Conservation (phyloP, 2,888 invertebrate genomes). For the Rhaphigaster nebulosa region DNA sequence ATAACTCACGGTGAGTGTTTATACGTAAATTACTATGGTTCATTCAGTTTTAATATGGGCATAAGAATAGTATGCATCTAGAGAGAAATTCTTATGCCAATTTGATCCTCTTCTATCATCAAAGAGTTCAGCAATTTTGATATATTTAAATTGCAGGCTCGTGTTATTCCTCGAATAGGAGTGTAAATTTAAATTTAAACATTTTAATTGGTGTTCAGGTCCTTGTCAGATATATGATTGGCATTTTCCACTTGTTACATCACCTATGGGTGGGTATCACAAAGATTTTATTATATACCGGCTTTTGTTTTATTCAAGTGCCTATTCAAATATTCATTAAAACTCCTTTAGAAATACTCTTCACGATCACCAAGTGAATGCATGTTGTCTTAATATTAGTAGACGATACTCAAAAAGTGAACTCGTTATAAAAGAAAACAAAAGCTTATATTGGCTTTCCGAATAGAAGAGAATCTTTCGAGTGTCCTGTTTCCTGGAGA, state of each 20-base stretch:
- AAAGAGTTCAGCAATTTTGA: too few relatives aligned
- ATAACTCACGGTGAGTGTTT: too few relatives aligned
- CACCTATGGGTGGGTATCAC: neutral
- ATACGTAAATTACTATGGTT: too few relatives aligned
- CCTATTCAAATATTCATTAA: neutral
- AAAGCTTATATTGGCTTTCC: constrained; percentile 1
- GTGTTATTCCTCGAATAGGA: too few relatives aligned
- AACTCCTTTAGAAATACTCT: neutral
- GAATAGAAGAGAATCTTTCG: neutral
- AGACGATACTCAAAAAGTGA: neutral
- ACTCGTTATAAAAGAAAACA: neutral
- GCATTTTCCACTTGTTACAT: neutral
- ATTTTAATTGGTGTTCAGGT: neutral
- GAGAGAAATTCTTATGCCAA: too few relatives aligned
- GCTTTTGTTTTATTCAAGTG: neutral
- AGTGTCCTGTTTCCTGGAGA: neutral
- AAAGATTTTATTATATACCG: neutral
- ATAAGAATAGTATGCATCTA: too few relatives aligned
- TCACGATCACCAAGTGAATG: neutral
- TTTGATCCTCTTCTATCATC: too few relatives aligned
- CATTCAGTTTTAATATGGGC: too few relatives aligned
- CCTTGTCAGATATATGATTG: neutral
- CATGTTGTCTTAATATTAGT: neutral
- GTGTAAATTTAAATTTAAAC: too few relatives aligned
- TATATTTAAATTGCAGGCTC: too few relatives aligned